phyloP scores from a whole-genome alignment of 2,888 invertebrate species.

The Syrista parreyssii region DNA sequence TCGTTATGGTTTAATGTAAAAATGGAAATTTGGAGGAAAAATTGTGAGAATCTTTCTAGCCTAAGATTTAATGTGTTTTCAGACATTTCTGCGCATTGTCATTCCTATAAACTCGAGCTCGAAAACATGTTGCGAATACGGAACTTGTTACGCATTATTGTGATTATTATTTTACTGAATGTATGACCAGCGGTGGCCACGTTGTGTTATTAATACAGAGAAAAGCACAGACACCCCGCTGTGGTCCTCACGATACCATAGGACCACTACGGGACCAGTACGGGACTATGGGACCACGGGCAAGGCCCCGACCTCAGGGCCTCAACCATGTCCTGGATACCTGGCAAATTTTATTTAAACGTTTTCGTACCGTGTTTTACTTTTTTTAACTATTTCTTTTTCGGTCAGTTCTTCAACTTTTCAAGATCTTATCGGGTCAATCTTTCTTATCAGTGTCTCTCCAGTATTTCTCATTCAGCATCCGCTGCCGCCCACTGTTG shows the following conservation, averaged over 20 bases:
- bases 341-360: neutral
- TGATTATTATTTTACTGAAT: constrained; percentile 51
- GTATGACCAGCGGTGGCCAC: constrained; percentile 39
- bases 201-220: constrained; percentile 50
- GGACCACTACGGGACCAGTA: neutral
- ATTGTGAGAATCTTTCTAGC: neutral
- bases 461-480: neutral
- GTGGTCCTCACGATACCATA: constrained; percentile 50
- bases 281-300: constrained; percentile 23
- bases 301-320: constrained; percentile 50
- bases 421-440: constrained; percentile 3
- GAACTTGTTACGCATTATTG: constrained; percentile 51
- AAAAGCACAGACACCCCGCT: constrained; percentile 53
- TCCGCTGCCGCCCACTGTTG: neutral
- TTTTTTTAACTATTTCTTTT: neutral
- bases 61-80: neutral
- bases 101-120: neutral
- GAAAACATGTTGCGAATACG: constrained; percentile 24
- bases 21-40: too few species aligned
- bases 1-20: neutral
- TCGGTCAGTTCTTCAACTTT: neutral
- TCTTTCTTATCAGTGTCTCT: neutral
- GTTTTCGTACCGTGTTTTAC: neutral
- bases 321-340: constrained; percentile 16
- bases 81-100: neutral